Base-by-base conservation (phyloP, 2,797 vertebrate species). In the Neomorphus geoffroyi region DNA sequence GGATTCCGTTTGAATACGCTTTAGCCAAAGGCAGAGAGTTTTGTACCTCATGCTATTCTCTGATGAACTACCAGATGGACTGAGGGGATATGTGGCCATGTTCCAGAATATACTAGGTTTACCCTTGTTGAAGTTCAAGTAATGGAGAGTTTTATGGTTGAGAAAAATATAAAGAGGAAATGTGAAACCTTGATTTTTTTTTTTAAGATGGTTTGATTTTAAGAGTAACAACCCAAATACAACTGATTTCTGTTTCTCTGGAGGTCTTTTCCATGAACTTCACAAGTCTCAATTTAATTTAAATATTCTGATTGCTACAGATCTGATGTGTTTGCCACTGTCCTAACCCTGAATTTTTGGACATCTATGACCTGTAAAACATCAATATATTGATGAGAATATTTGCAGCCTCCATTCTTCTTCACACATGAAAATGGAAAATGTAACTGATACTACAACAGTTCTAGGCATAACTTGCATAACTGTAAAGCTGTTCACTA, bases 1-100 rank as follows among this genome's bases (percentile, higher is more conserved):
- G 45, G 6, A 62, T 88, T 86, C 4, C 7, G 32, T 64, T 72
- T 93, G 33, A 69, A 46, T 65, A 39, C 48, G 11, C 22, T 84
- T 90, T 58, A 88, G 32, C n/a, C 62, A 90, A 75, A n/a, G 69
- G 41, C 61, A n/a, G 61, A 90, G 53, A 61, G 26, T 79, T 86
- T 86, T 62, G 5, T 81, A 62, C 18, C 21, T 81, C 32, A 5
- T 82, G 21, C 66, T 62, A 5, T 79, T 88, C 32, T 88, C 30
- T 93, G 58, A 32, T 58, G 37, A 81, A 26, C n/a, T 88, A 67
- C 54, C 86, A 93, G 93, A 92, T 79, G 80, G 70, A 65, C 77
- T 9, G 61, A 35, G 33, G 39, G 18, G 14, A 61, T 79, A 48
- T 8, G 45, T 90, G 93, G 67, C 60, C 32, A 67, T 2, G 4